Conservation (phyloP, 2,113 vertebrate species). For the Eolophus roseicapilla region DNA sequence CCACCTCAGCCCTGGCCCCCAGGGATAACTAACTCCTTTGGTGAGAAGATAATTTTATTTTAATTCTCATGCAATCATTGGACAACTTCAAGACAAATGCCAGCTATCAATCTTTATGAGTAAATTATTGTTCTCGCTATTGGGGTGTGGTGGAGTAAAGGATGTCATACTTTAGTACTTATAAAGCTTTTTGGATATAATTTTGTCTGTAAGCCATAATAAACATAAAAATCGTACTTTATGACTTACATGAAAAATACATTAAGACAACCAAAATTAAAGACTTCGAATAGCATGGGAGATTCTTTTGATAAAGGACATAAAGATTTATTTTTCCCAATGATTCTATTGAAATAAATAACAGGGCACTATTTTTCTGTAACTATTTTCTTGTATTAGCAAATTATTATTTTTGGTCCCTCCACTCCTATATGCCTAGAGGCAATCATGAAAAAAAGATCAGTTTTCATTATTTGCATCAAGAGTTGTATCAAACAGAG, state of each 20-base stretch:
- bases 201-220: conserved; percentile 71
- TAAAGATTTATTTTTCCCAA: conserved; percentile 9
- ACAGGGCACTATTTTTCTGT: neutral
- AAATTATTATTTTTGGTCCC: conserved; percentile 17
- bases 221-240: conserved; percentile 63
- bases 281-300: neutral
- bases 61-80: conserved; percentile 79
- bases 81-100: conserved; percentile 68
- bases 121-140: conserved; percentile 72
- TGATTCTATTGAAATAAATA: conserved; percentile 24
- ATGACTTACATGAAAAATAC: conserved; percentile 57
- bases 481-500: neutral
- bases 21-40: conserved; percentile 66
- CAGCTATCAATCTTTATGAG: conserved; percentile 75
- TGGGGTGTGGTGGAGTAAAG: conserved; percentile 70
- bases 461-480: neutral
- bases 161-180: conserved; percentile 70
- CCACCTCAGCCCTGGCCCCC: conserved; percentile 60
- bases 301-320: neutral
- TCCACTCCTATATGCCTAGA: neutral
- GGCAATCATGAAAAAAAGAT: neutral
- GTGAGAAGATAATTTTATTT: conserved; percentile 82
- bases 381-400: neutral
- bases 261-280: conserved; percentile 61
- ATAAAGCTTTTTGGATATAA: conserved; percentile 72